Base-by-base conservation (phyloP, 2,888 invertebrate genomes). In the Drosophila ustulata region DNA sequence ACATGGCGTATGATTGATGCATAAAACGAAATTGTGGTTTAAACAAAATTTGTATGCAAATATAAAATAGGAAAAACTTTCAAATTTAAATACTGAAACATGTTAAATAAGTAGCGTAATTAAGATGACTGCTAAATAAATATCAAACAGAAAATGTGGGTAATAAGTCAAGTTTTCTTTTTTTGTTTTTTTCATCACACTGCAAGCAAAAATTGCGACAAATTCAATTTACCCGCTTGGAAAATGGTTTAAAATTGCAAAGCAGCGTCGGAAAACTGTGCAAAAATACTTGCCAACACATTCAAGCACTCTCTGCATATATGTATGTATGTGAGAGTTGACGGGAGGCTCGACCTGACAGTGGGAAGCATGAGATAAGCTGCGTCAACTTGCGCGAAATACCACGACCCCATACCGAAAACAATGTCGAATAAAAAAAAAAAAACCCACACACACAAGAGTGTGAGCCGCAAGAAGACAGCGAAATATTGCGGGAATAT, bases 401-500 rank as follows among this genome's bases (percentile, higher is more conserved):
- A 50, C 70, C 59, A 61, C 61, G 62, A 49, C 39, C 41, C n/a
- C 53, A 39, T 30, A 34, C 25, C 30, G 6, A 7, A 56, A 32
- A 56, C 32, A 58, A 52, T 53, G 51, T 58, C 13, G 52, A 25
- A 53, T 23, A 49, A 13, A 49, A 32, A 49, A 41, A 50, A 23
- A 58, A n/a, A 37, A 4, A 37, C 37, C n/a, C 30, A 32, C 32
- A 3, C 37, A 37, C 37, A 37, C 4, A 11, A 37, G 28, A 46
- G 77, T 72, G 58, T 73, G 75, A 56, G 68, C 58, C 55, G 58
- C 62, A 71, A 75, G 67, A 66, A 82, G 67, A 66, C 64, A 64
- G 52, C 68, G 52, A 83, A 86, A 86, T 75, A 88, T 88, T 73
- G 65, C 87, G 65, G 81, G 82, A 87, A 87, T 89, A 85, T 89